Base-by-base conservation (phyloP, 2,888 invertebrate species). In the Leistus spinibarbis region DNA sequence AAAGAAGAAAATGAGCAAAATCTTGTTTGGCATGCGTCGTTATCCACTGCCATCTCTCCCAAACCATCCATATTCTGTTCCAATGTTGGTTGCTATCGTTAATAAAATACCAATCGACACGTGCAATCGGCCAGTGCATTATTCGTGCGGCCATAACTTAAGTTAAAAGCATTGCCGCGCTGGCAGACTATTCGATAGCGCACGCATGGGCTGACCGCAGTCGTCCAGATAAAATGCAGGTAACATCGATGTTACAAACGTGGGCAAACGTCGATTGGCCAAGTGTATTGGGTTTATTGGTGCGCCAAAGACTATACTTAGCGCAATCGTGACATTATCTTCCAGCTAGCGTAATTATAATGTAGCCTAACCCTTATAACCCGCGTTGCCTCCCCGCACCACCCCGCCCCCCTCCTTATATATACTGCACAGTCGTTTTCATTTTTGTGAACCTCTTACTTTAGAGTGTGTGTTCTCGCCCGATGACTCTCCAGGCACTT, bases 221-320 rank as follows among this genome's bases (percentile, higher is more conserved):
- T 40, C 19, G 69, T 2, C 63, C 75, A 75, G 56, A 23, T n/a
- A 20, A 20, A 23, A 22, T 9, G 2, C 27, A 22, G 53, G 40
- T 23, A 22, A 53, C 53, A 16, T 53, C 53, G 24, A 17, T 66
- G 53, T 17, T 22, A 20, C 13, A 23, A 23, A 56, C 56, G n/a
- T 16, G 13, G 20, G 16, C 40, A 62, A 7, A 22, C 10, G 19
- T 62, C 24, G 13, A 54, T 63, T 76, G 76, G 68, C 7, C 54
- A 64, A 68, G 16, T 68, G 72, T 62, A 72, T 76, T 76, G 76
- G 76, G 83, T 83, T 85, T 84, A 84, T 84, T 85, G 84, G 83
- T 84, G 84, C 82, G 83, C 83, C 84, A 84, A 85, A 85, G 84
- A 85, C 85, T 85, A 85, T 85, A 85, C 84, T 85, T 85, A 85